A percentile compares a stretch with the other conserved stretches of the same genome.
Evolutionary conservation across 2,797 vertebrate genomes (phyloP).

Genomic region (Loris lydekkerianus): DNA sequence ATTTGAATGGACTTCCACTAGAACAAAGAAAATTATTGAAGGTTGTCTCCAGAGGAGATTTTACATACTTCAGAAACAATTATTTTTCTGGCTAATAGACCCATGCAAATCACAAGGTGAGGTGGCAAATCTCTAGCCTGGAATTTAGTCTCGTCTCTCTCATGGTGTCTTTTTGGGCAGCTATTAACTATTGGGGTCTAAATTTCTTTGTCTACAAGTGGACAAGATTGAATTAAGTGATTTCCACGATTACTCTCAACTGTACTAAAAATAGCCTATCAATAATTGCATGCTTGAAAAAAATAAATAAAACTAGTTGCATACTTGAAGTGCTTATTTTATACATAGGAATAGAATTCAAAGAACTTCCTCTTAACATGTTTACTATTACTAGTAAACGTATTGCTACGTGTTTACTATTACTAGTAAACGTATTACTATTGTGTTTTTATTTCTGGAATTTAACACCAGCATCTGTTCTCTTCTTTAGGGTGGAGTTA

Average conservation of each 20-base stretch:
- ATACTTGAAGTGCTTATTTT: constrained; percentile 21
- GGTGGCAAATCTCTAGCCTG: neutral
- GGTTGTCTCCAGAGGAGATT: constrained; percentile 56
- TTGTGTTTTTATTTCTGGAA: neutral
- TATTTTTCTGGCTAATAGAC: neutral
- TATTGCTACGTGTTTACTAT: too few relatives aligned
- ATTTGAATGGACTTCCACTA: constrained; percentile 73
- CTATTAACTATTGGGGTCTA: neutral
- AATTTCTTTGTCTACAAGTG: neutral
- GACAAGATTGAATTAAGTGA: neutral
- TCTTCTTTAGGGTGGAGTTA: constrained; percentile 93
- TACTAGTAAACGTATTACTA: neutral
- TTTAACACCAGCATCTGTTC: constrained; percentile 19
- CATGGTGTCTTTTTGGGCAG: neutral
- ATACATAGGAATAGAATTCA: neutral
- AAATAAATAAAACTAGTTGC: neutral
- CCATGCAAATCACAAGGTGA: neutral
- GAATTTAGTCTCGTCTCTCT: neutral
- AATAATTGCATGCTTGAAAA: neutral
- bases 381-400: too few relatives aligned
- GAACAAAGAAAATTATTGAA: constrained; percentile 72
- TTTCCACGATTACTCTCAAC: neutral
- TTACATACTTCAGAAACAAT: neutral
- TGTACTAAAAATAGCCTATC: neutral
- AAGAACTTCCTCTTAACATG: neutral